Base-by-base conservation (phyloP, 1,140 invertebrate species). In the Megathymus violae region DNA sequence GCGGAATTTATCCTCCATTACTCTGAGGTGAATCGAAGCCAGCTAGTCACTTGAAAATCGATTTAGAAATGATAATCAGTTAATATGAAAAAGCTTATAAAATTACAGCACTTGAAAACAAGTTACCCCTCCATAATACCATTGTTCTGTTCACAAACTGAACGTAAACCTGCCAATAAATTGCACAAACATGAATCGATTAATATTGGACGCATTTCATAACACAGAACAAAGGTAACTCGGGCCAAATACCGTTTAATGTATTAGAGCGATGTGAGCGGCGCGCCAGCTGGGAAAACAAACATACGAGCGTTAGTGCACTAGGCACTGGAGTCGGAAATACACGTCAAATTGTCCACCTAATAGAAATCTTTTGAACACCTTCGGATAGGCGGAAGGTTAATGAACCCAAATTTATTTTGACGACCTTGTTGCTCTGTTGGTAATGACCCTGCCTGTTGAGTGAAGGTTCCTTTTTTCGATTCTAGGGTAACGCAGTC, bases 231-330 rank as follows among this genome's bases (percentile, higher is more conserved):
- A 51, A 51, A 51, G 48, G 48, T 51, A 51, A 16, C 4, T 17
- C 16, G 31, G 11, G 10, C 52, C 31, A 56, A 56, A 31, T 43
- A 25, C 38, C 36, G 51, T 41, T 63, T 68, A 59, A 41, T 47
- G 25, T 64, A 64, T 38, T 48, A 41, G 46, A 11, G 17, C 34
- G 22, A 31, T 58, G 34, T 48, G 52, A 44, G 43, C 41, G 38
- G 52, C 36, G 43, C 41, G 38, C 51, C 51, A 16, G 51, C 38
- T 54, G 51, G 17, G 38, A 54, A 27, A 54, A 54, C 38, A 54
- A 54, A 54, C n/a, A n/a, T n/a, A n/a, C n/a, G n/a, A n/a, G n/a
- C n/a, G n/a, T n/a, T 31, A 50, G 3, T 50, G 38, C 19, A 9
- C 38, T 19, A 6, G 17, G 36, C 9, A 16, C 3, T 38, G 19